These are phyloP conservation scores for Caenorhabditis tropicalis DNA, from an alignment of 1,140 invertebrate species.

Conservation along the genomic window DNA sequence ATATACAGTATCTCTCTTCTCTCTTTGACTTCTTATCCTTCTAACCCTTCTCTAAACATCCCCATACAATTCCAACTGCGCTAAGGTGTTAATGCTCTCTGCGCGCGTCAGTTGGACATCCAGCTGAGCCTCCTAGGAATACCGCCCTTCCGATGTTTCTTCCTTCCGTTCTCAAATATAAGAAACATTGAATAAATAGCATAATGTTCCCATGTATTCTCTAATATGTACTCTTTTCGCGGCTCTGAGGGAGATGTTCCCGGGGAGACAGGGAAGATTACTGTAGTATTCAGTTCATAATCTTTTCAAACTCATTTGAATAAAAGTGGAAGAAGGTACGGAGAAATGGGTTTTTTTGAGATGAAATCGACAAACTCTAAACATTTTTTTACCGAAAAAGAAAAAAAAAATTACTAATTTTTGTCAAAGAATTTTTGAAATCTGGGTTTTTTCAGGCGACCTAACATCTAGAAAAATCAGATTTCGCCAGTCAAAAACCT, in stretches of 20 bases:
- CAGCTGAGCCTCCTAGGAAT: not conserved
- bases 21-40: not conserved
- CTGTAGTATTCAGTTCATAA: not conserved
- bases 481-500: too few species aligned
- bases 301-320: not conserved
- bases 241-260: too few species aligned
- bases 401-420: too few species aligned
- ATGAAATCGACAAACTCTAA: too few species aligned
- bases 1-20: too few species aligned
- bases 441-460: too few species aligned
- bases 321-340: not conserved
- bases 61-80: not conserved
- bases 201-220: not conserved
- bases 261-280: not conserved
- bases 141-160: not conserved
- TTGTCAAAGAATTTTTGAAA: too few species aligned
- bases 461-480: too few species aligned
- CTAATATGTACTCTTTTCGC: too few species aligned
- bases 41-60: not conserved
- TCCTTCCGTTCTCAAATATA: slow-evolving; percentile 18
- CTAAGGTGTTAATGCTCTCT: slow-evolving; percentile 8
- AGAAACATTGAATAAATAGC: not conserved
- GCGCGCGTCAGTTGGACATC: not conserved
- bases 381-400: too few species aligned
- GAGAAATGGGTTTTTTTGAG: not conserved